These are phyloP conservation scores for Calyptommatus sinebrachiatus DNA, from an alignment of 2,113 vertebrate genomes.

Conservation along the genomic window DNA sequence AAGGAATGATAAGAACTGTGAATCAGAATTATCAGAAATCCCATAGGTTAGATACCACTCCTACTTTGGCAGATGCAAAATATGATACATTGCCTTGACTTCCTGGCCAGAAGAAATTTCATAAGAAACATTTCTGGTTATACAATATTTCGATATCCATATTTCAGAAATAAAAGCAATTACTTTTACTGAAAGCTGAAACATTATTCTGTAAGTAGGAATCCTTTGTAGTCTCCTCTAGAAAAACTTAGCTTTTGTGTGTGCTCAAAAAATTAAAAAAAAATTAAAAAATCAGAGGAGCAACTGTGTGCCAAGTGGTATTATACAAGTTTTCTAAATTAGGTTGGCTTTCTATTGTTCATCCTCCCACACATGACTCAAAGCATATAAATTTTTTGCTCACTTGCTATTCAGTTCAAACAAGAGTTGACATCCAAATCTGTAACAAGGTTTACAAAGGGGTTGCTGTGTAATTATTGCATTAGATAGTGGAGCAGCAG, in stretches of 20 bases:
- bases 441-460: slow-evolving; percentile 42
- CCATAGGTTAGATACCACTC: not conserved
- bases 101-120: too few relatives aligned
- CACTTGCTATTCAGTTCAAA: slow-evolving; percentile 33
- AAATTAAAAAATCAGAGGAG: slow-evolving; percentile 39
- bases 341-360: slow-evolving; percentile 58
- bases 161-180: too few relatives aligned
- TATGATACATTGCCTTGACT: not conserved
- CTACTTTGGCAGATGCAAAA: not conserved
- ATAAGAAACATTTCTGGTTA: not conserved
- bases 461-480: slow-evolving; percentile 35
- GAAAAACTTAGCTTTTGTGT: slow-evolving; percentile 27
- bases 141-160: not conserved
- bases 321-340: slow-evolving; percentile 66
- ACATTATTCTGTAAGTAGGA: slow-evolving; percentile 32
- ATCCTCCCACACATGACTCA: slow-evolving; percentile 42
- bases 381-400: slow-evolving; percentile 24
- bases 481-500: slow-evolving; percentile 34
- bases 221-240: slow-evolving; percentile 25
- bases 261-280: not conserved
- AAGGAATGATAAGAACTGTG: not conserved
- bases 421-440: slow-evolving; percentile 46
- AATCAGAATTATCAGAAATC: not conserved
- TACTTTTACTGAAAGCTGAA: slow-evolving; percentile 2
- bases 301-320: slow-evolving; percentile 42